Conservation (phyloP, 2,113 vertebrate genomes). For the Nannospalax galili region DNA sequence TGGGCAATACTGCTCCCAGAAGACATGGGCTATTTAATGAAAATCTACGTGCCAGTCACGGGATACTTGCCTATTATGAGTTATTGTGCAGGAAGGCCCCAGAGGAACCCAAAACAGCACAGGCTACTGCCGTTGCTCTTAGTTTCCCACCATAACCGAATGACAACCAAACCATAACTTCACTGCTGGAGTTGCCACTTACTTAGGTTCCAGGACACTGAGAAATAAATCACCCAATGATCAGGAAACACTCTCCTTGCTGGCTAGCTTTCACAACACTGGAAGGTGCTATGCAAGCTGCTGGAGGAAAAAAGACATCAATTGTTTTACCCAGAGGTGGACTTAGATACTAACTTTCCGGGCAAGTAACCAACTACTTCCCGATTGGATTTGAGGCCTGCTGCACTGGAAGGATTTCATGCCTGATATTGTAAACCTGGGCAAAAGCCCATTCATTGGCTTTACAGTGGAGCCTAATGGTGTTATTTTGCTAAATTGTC, state of each 20-base stretch:
- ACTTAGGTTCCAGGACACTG: background rate
- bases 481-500: background rate
- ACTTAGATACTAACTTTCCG: too few relatives aligned
- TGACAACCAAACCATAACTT: background rate
- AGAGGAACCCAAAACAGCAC: background rate
- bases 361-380: too few relatives aligned
- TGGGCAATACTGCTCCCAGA: background rate
- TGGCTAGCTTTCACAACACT: background rate
- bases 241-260: too few relatives aligned
- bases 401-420: background rate
- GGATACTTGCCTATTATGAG: background rate
- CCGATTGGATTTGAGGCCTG: background rate
- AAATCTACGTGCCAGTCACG: background rate
- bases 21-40: background rate
- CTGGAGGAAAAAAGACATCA: too few relatives aligned
- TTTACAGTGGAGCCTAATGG: background rate
- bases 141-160: background rate
- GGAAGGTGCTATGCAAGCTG: background rate
- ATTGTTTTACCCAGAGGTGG: background rate
- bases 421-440: background rate
- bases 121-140: background rate
- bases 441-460: background rate
- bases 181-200: background rate
- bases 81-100: background rate
- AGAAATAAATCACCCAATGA: background rate